Conservation (phyloP, 35 echinoderm and acorn worm genomes). For the Eucidaris tribuloides region DNA sequence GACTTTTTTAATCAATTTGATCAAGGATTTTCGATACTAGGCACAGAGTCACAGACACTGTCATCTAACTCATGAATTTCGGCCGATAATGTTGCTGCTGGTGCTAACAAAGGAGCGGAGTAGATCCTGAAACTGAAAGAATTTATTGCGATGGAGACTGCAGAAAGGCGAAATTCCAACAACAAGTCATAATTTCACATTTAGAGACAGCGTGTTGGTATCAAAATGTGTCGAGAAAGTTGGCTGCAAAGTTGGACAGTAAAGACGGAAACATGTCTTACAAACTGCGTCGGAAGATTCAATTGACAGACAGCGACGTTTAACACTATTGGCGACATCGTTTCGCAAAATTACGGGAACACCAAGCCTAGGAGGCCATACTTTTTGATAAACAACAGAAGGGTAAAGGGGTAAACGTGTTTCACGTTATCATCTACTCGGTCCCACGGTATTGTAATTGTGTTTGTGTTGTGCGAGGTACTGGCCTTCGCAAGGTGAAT, state of each 20-base stretch:
- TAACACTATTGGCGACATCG: too few species aligned
- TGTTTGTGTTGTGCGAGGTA: too few species aligned
- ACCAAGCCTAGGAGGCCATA: too few species aligned
- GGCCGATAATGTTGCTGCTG: slow-evolving; percentile 26
- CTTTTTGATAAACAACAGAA: too few species aligned
- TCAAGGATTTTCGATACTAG: too few species aligned
- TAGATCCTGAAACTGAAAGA: slow-evolving; percentile 82
- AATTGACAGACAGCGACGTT: slow-evolving; percentile 81
- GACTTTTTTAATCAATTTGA: too few species aligned
- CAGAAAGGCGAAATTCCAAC: slow-evolving; percentile 84
- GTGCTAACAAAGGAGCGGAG: slow-evolving; percentile 37
- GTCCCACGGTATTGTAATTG: too few species aligned
- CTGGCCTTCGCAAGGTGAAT: too few species aligned
- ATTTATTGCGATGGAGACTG: slow-evolving; percentile 76
- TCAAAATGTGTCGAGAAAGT: slow-evolving; percentile 89
- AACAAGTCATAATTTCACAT: slow-evolving; percentile 92
- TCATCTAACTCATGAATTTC: slow-evolving; percentile 65
- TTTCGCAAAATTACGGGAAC: slow-evolving; percentile 65
- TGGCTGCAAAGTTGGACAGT: slow-evolving; percentile 78
- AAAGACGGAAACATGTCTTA: slow-evolving; percentile 81
- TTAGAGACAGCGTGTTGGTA: slow-evolving; percentile 92
- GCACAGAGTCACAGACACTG: too few species aligned
- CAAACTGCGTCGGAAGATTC: slow-evolving; percentile 94
- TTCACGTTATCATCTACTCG: too few species aligned
- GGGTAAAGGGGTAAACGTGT: too few species aligned